A percentile compares a stretch with the other conserved stretches of the same genome.
Conservation (phyloP, 2,113 vertebrate species). For the Poeciliopsis turrubarensis region DNA sequence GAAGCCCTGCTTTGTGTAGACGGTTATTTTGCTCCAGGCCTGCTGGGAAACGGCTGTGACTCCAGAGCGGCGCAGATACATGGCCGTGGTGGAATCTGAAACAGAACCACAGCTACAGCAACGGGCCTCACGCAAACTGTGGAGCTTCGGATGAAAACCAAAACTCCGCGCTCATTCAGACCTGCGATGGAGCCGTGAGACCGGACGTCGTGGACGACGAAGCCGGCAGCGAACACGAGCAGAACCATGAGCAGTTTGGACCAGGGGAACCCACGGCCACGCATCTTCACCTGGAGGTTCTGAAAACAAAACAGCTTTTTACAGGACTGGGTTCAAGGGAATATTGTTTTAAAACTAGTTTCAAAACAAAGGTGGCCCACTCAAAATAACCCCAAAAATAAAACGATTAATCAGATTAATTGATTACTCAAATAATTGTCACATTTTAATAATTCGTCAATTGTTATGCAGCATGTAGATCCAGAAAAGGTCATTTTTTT, state of each 20-base stretch:
- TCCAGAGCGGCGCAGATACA: conserved; percentile 81
- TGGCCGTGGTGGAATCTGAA: conserved; percentile 74
- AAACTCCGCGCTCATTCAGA: conserved; percentile 26
- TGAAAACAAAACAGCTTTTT: conserved; percentile 11
- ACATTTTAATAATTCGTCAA: no score
- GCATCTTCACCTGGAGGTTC: conserved; percentile 85
- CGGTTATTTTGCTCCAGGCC: conserved; percentile 81
- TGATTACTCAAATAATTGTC: no score
- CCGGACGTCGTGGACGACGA: conserved; percentile 86
- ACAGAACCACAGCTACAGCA: neutral
- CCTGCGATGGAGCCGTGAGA: conserved; percentile 86
- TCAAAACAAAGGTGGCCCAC: no score
- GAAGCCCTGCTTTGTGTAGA: conserved; percentile 80
- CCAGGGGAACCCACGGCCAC: conserved; percentile 85
- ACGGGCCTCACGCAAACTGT: neutral
- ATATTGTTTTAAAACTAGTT: no score
- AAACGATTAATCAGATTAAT: no score
- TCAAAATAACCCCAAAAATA: no score
- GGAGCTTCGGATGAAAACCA: neutral
- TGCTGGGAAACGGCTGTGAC: conserved; percentile 81
- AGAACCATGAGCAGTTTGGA: conserved; percentile 80
- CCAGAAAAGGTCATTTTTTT: no score
- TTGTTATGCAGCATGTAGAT: no score
- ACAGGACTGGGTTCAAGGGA: no score
- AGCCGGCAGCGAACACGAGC: conserved; percentile 79